Evolutionary conservation across 2,797 vertebrate species (phyloP).

Genomic region (Oryzias dopingdopingensis): DNA sequence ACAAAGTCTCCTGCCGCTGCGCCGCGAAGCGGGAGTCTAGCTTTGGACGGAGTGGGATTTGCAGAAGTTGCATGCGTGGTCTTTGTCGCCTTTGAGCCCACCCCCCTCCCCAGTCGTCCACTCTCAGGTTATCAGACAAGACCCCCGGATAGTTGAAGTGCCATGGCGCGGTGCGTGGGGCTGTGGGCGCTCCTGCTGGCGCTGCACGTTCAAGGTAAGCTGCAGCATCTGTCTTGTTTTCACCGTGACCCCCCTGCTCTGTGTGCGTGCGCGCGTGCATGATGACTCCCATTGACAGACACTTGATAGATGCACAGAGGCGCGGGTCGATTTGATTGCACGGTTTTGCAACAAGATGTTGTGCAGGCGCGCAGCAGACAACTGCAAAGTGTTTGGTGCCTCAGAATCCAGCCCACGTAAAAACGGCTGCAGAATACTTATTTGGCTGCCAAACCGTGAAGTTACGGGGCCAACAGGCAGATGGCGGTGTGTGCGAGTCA

Average conservation of each 20-base stretch:
- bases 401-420: neutral
- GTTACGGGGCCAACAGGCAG: slow-evolving; percentile 64
- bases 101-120: slow-evolving; percentile 21
- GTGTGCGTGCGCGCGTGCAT: neutral
- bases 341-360: slow-evolving; percentile 14
- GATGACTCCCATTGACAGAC: slow-evolving; percentile 1
- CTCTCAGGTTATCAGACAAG: slow-evolving; percentile 58
- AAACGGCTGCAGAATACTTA: slow-evolving; percentile 55
- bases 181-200: slow-evolving; percentile 75
- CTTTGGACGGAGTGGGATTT: slow-evolving; percentile 63
- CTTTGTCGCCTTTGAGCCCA: slow-evolving; percentile 61
- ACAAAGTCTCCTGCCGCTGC: slow-evolving; percentile 42
- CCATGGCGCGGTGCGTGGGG: slow-evolving; percentile 75
- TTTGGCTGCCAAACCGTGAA: slow-evolving; percentile 37
- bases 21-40: slow-evolving; percentile 31
- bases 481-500: slow-evolving; percentile 72
- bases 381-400: slow-evolving; percentile 16
- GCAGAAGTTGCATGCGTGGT: slow-evolving; percentile 77
- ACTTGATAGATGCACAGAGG: slow-evolving; percentile 6
- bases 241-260: slow-evolving; percentile 5
- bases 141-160: slow-evolving; percentile 66
- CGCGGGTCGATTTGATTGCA: slow-evolving; percentile 10
- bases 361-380: neutral
- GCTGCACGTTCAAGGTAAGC: slow-evolving; percentile 76
- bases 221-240: slow-evolving; percentile 15